A percentile compares a stretch with the other conserved stretches of the same genome.
Evolutionary conservation across 2,888 invertebrate genomes (phyloP).

Genomic region (Meghimatium bilineatum): DNA sequence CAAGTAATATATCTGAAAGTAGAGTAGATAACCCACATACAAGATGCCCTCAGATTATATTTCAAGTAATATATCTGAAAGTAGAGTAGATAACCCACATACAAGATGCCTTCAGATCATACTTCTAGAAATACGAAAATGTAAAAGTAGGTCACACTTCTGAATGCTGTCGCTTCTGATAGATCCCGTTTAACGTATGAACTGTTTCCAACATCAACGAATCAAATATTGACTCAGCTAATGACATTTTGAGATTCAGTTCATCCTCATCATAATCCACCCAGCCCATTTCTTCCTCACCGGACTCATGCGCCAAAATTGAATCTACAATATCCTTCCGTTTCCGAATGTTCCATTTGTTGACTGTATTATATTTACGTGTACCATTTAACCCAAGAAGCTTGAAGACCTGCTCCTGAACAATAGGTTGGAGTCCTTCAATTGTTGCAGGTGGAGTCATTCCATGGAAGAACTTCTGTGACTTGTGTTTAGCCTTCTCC

Average conservation of each 20-base stretch:
- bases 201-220: constrained; percentile 80
- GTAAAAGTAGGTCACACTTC: neutral
- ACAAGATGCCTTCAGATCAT: neutral
- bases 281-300: constrained; percentile 86
- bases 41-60: neutral
- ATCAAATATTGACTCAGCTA: constrained; percentile 81
- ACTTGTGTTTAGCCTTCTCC: constrained; percentile 78
- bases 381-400: constrained; percentile 69
- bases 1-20: neutral
- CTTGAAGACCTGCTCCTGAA: constrained; percentile 66
- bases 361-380: constrained; percentile 52
- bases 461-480: constrained; percentile 67
- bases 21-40: neutral
- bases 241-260: constrained; percentile 81
- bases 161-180: constrained; percentile 55
- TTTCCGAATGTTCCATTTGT: constrained; percentile 72
- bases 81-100: too few species aligned
- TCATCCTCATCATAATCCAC: constrained; percentile 86
- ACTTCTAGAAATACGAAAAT: neutral
- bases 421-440: constrained; percentile 68
- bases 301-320: constrained; percentile 84
- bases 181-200: constrained; percentile 67
- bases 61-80: neutral
- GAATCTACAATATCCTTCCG: constrained; percentile 84
- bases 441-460: constrained; percentile 67